Percentiles rank a stretch among this genome's conserved stretches.
phyloP scores from a whole-genome alignment of 1,140 invertebrate genomes.

The Lepeophtheirus salmonis region DNA sequence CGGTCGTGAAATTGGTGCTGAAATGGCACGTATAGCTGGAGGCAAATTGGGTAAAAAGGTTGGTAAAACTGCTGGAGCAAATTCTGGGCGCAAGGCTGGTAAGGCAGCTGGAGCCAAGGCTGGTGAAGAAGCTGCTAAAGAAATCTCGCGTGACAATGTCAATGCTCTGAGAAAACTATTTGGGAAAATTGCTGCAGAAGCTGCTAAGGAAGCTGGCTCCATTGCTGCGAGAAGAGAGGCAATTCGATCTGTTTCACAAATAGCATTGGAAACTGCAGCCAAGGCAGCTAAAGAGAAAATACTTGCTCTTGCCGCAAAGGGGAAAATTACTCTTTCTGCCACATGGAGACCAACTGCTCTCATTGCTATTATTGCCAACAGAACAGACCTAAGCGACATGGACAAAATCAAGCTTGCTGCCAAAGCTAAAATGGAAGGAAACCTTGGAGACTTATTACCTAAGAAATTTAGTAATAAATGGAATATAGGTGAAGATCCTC shows the following conservation, averaged over 20 bases:
- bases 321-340: slow-evolving; percentile 10
- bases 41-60: slow-evolving; percentile 15
- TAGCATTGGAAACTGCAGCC: slow-evolving; percentile 11
- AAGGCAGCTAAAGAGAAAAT: slow-evolving; percentile 17
- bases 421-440: slow-evolving; percentile 18
- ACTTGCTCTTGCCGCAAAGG: slow-evolving; percentile 13
- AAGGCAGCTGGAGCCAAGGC: not conserved
- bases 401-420: slow-evolving; percentile 19
- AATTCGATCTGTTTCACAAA: slow-evolving; percentile 9
- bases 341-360: slow-evolving; percentile 18
- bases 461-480: slow-evolving; percentile 10
- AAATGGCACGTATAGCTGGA: slow-evolving; percentile 11
- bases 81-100: slow-evolving; percentile 1
- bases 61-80: slow-evolving; percentile 4
- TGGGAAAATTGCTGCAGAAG: not conserved
- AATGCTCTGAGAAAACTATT: slow-evolving; percentile 10
- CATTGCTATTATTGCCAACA: slow-evolving; percentile 13
- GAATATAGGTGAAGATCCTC: slow-evolving; percentile 6
- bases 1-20: slow-evolving; percentile 17
- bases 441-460: slow-evolving; percentile 14
- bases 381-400: slow-evolving; percentile 17
- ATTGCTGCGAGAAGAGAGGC: slow-evolving; percentile 11
- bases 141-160: slow-evolving; percentile 10
- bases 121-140: slow-evolving; percentile 4
- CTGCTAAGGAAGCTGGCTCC: not conserved